These are phyloP conservation scores for Torymus auratus DNA, from an alignment of 2,888 invertebrate species.

Conservation along the genomic window DNA sequence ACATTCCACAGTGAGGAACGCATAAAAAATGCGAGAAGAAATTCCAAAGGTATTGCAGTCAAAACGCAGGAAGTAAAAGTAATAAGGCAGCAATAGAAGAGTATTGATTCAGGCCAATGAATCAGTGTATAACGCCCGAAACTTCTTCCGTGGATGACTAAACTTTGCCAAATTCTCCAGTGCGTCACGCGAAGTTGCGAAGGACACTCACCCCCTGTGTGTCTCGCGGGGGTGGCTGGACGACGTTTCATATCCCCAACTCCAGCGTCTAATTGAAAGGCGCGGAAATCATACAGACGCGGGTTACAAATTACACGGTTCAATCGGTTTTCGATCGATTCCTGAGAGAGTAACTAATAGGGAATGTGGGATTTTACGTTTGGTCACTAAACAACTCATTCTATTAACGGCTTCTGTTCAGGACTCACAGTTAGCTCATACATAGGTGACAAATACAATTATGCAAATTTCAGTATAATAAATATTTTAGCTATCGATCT, in stretches of 20 bases:
- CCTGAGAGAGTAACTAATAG: background rate
- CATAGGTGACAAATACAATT: no score
- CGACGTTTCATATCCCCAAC: slow-evolving; percentile 16
- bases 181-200: slow-evolving; percentile 31
- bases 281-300: background rate
- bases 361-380: slow-evolving; percentile 16
- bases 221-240: background rate
- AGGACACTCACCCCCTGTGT: background rate
- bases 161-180: slow-evolving; percentile 32
- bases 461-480: no score
- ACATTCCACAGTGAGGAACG: no score
- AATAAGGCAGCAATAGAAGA: background rate
- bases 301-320: background rate
- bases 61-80: background rate
- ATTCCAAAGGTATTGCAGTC: background rate
- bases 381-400: slow-evolving; percentile 12
- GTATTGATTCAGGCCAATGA: slow-evolving; percentile 15
- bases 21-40: background rate
- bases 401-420: background rate
- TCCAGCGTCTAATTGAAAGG: slow-evolving; percentile 1
- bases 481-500: no score
- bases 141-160: slow-evolving; percentile 24
- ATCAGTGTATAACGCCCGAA: slow-evolving; percentile 21
- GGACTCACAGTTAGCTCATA: background rate
- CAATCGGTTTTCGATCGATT: slow-evolving; percentile 28